phyloP scores from a whole-genome alignment of 1,140 invertebrate species.

The Arctopsyche grandis region DNA sequence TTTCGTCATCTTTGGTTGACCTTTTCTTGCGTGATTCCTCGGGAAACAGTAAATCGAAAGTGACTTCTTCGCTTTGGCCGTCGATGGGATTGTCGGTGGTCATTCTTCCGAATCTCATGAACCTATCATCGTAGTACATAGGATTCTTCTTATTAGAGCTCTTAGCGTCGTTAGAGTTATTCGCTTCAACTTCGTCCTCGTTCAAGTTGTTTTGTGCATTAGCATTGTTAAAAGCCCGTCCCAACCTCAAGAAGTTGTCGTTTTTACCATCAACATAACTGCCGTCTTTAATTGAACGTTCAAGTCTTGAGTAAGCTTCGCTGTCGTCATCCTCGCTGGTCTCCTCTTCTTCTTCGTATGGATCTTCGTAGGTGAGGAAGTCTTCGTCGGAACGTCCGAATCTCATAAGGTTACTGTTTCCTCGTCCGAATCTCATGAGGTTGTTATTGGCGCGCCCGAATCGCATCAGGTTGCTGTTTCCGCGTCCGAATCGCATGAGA shows the following conservation, averaged over 20 bases:
- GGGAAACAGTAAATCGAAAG: slow-evolving; percentile 48
- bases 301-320: background rate
- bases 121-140: slow-evolving; percentile 45
- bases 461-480: slow-evolving; percentile 48
- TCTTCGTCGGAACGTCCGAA: slow-evolving; percentile 49
- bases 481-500: slow-evolving; percentile 51
- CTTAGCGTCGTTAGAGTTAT: background rate
- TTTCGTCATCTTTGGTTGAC: slow-evolving; percentile 28
- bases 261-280: slow-evolving; percentile 43
- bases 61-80: slow-evolving; percentile 37
- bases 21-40: slow-evolving; percentile 50
- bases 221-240: slow-evolving; percentile 42
- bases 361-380: slow-evolving; percentile 43
- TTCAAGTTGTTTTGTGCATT: slow-evolving; percentile 9
- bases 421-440: slow-evolving; percentile 52
- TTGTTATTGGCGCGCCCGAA: slow-evolving; percentile 48
- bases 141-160: slow-evolving; percentile 38
- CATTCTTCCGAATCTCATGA: slow-evolving; percentile 36
- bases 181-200: background rate
- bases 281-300: slow-evolving; percentile 10
- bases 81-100: slow-evolving; percentile 36
- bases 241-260: slow-evolving; percentile 51
- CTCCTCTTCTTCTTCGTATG: slow-evolving; percentile 38
- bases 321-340: background rate
- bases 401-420: slow-evolving; percentile 42